Percentiles rank a stretch among this genome's conserved stretches.
phyloP scores from a whole-genome alignment of 2,113 vertebrate genomes.

The Cebidichthys violaceus region DNA sequence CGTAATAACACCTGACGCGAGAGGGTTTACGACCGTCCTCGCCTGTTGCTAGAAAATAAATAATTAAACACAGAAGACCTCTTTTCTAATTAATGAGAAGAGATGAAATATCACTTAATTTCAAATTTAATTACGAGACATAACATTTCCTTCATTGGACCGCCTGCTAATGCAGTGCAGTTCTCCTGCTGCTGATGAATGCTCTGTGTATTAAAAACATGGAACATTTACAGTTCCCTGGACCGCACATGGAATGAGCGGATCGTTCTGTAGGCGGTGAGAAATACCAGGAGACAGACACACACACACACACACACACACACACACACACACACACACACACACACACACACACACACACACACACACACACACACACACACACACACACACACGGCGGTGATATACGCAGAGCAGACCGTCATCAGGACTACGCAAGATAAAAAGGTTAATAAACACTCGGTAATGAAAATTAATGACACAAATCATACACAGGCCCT shows the following conservation, averaged over 20 bases:
- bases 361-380: slow-evolving; percentile 31
- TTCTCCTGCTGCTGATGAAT: slow-evolving; percentile 78
- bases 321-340: slow-evolving; percentile 30
- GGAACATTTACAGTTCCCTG: slow-evolving; percentile 77
- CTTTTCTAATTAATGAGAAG: slow-evolving; percentile 84
- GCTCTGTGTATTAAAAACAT: slow-evolving; percentile 72
- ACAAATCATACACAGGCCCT: slow-evolving; percentile 75
- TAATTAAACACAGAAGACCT: slow-evolving; percentile 73
- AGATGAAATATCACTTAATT: slow-evolving; percentile 88
- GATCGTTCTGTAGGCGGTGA: slow-evolving; percentile 54
- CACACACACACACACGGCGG: slow-evolving; percentile 12
- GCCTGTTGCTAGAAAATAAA: slow-evolving; percentile 71
- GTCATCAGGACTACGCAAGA: slow-evolving; percentile 53
- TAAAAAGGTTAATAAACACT: slow-evolving; percentile 80
- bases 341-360: slow-evolving; percentile 21
- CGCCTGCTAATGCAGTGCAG: slow-evolving; percentile 72
- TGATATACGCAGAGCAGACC: slow-evolving; percentile 26
- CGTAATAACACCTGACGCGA: slow-evolving; percentile 59
- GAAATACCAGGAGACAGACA: slow-evolving; percentile 39
- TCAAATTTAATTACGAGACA: slow-evolving; percentile 85
- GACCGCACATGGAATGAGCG: slow-evolving; percentile 62
- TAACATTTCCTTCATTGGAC: slow-evolving; percentile 82
- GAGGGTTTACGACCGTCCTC: slow-evolving; percentile 63
- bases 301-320: slow-evolving; percentile 23
- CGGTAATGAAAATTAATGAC: slow-evolving; percentile 80